Percentiles rank a stretch among this genome's conserved stretches.
phyloP scores from a whole-genome alignment of 2,888 invertebrate species.

The Orchesellides sinensis region DNA sequence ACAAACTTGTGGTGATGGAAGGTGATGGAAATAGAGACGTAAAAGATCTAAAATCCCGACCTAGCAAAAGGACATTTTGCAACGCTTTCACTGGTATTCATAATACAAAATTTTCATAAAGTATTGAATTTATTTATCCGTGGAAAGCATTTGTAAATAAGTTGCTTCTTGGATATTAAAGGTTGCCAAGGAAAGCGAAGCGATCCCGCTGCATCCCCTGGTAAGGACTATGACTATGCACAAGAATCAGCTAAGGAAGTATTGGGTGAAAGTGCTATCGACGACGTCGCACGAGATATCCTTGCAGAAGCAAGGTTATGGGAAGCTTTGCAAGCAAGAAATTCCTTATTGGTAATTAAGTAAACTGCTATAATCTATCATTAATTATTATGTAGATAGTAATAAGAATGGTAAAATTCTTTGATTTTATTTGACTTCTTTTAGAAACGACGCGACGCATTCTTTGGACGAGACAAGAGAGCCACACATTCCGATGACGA shows the following conservation, averaged over 20 bases:
- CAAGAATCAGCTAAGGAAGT: slow-evolving; percentile 46
- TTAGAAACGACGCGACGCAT: slow-evolving; percentile 64
- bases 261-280: slow-evolving; percentile 76
- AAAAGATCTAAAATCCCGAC: slow-evolving; percentile 63
- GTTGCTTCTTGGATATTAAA: slow-evolving; percentile 31
- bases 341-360: slow-evolving; percentile 49
- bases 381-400: neutral
- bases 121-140: too few relatives aligned
- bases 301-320: slow-evolving; percentile 87
- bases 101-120: too few relatives aligned
- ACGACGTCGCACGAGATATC: slow-evolving; percentile 87
- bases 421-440: neutral
- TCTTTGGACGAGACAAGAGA: slow-evolving; percentile 70
- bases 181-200: slow-evolving; percentile 69
- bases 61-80: slow-evolving; percentile 87
- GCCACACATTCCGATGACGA: slow-evolving; percentile 26
- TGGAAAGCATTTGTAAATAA: too few relatives aligned
- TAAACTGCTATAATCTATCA: neutral
- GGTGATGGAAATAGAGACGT: slow-evolving; percentile 61
- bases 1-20: slow-evolving; percentile 68
- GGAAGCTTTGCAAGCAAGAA: slow-evolving; percentile 84
- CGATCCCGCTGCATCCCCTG: slow-evolving; percentile 30
- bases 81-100: slow-evolving; percentile 95
- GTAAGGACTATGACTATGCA: slow-evolving; percentile 65
- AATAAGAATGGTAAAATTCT: neutral